Base-by-base conservation (phyloP, 2,113 vertebrate genomes). In the Leiothrix lutea region DNA sequence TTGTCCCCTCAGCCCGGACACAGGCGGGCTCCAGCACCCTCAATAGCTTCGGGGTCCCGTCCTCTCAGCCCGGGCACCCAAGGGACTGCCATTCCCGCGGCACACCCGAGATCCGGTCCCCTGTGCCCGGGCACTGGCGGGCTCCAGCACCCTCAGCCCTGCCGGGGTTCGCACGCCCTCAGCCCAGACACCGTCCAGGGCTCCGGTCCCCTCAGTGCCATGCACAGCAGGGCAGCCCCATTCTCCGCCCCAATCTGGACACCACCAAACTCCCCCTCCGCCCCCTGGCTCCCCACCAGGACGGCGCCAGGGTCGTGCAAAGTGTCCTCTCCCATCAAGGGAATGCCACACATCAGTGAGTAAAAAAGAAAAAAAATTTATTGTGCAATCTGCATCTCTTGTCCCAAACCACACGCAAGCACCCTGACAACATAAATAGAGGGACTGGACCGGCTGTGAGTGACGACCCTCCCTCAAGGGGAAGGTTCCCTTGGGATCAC, bases 341-440 rank as follows among this genome's bases (percentile, higher is more conserved):
- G 11, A 42, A 47, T 38, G 48, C 47, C 25, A 48, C 23, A 1
- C n/a, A 62, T 47, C 58, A 23, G 45, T 33, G 42, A 42, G 45
- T 86, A 67, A 56, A 92, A 86, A 48, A 24, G 23, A 23, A 48
- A 24, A 70, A 24, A 20, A 6, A 67, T 87, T 95, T 96, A 94
- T 94, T 94, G 96, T 95, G 96, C 95, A 92, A 92, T 77, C 42
- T 35, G 70, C 70, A 33, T 89, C 54, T 89, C 77, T 73, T 75
- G 57, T 81, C 57, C 72, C 65, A 24, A 91, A 45, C 42, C 67
- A 65, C 21, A 8, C 33, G 20, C n/a, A 11, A 6, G 5, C 15
- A 3, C 2, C 22, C 35, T 38, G 42, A n/a, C 69, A 69, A 65
- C 54, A 81, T 89, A 92, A 95, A 94, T 56, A 95, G 26, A 88